These are phyloP conservation scores for Chrysemys picta DNA, from an alignment of 2,113 vertebrate genomes.

Conservation along the genomic window DNA sequence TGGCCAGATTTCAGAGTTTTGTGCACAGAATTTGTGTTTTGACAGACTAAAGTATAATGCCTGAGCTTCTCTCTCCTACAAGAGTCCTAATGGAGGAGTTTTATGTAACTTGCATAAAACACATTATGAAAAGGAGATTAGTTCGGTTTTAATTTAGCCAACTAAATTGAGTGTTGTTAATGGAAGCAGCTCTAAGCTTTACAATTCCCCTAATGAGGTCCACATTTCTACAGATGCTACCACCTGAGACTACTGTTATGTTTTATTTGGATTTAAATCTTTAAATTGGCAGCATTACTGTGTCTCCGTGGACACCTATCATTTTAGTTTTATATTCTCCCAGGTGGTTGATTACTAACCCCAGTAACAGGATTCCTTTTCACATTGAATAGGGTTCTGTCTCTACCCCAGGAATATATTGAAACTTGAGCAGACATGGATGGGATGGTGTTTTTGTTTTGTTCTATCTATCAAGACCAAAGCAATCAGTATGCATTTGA, in stretches of 20 bases:
- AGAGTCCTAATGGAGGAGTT: slow-evolving; percentile 62
- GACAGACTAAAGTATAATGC: neutral
- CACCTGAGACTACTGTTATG: slow-evolving; percentile 76
- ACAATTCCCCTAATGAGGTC: slow-evolving; percentile 74
- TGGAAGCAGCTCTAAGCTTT: slow-evolving; percentile 73
- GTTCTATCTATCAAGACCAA: slow-evolving; percentile 48
- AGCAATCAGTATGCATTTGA: slow-evolving; percentile 35
- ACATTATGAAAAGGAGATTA: slow-evolving; percentile 73
- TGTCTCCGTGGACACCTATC: slow-evolving; percentile 59
- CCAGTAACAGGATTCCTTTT: slow-evolving; percentile 65
- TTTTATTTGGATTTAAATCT: slow-evolving; percentile 75
- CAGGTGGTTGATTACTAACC: slow-evolving; percentile 69
- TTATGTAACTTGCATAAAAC: slow-evolving; percentile 71
- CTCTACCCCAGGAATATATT: neutral
- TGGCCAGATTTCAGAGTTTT: neutral
- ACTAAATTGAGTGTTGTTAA: slow-evolving; percentile 73
- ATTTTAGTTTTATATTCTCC: slow-evolving; percentile 72
- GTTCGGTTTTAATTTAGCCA: slow-evolving; percentile 72
- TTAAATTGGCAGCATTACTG: slow-evolving; percentile 58
- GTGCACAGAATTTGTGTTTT: neutral
- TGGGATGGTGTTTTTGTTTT: slow-evolving; percentile 23
- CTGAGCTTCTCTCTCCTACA: slow-evolving; percentile 30
- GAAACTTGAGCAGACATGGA: slow-evolving; percentile 20
- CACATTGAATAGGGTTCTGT: slow-evolving; percentile 52
- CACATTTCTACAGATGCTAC: slow-evolving; percentile 73